phyloP scores from a whole-genome alignment of 2,888 invertebrate genomes.

The Troides aeacus region DNA sequence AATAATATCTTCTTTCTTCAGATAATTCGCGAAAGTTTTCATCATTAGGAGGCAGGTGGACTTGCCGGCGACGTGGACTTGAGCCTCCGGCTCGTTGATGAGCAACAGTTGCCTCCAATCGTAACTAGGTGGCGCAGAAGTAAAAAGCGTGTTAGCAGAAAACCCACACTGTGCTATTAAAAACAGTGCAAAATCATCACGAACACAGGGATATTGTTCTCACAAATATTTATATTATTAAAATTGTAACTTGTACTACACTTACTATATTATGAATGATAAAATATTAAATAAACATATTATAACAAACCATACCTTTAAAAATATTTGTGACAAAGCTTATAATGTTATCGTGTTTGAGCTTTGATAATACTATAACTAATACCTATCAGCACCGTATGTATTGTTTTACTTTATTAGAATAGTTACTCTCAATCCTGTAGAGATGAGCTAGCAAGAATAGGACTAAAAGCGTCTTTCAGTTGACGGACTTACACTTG shows the following conservation, averaged over 20 bases:
- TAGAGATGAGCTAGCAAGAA: no score
- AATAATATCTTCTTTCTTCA: conserved; percentile 69
- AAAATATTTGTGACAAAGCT: no score
- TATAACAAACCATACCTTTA: no score
- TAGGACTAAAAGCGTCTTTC: no score
- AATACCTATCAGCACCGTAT: no score
- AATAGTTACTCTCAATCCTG: no score
- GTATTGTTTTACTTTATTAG: no score
- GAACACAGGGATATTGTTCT: background rate
- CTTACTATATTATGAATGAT: no score
- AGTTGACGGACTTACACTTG: no score
- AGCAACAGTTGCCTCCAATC: conserved; percentile 85
- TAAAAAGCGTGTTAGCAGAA: conserved; percentile 57
- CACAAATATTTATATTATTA: background rate
- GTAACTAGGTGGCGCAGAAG: conserved; percentile 80
- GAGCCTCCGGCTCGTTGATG: conserved; percentile 86
- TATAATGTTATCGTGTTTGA: no score
- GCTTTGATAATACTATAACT: no score
- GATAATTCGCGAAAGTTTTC: conserved; percentile 83
- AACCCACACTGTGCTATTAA: conserved; percentile 52
- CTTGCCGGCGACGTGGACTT: conserved; percentile 83
- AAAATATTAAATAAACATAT: no score
- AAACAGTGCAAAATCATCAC: conserved; percentile 25
- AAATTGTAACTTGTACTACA: background rate
- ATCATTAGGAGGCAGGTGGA: conserved; percentile 88